Evolutionary conservation across 2,797 vertebrate species (phyloP).

Genomic region (Varecia variegata): DNA sequence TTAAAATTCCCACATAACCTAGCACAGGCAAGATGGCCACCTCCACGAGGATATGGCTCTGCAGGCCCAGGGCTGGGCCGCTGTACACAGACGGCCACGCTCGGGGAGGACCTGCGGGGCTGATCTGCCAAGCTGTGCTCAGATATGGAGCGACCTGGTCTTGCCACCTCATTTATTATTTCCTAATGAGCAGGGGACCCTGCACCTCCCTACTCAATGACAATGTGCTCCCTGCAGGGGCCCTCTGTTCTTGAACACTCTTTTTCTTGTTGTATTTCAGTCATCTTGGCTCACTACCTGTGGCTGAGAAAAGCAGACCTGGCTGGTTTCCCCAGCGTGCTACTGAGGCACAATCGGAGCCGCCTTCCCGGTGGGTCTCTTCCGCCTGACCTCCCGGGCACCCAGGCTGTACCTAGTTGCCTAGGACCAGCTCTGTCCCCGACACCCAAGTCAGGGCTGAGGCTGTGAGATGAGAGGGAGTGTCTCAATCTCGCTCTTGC

Average conservation of each 20-base stretch:
- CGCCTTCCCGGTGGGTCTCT: not conserved
- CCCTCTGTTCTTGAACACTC: slow-evolving; percentile 44
- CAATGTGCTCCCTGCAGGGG: not conserved
- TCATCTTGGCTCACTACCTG: slow-evolving; percentile 28
- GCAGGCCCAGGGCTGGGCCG: no score
- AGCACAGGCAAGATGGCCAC: rapidly evolving
- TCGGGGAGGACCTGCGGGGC: not conserved
- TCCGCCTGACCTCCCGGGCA: not conserved
- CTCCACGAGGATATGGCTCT: not conserved
- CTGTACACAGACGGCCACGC: not conserved
- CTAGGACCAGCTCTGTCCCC: slow-evolving; percentile 31
- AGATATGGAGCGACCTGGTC: not conserved
- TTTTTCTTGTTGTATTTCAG: not conserved
- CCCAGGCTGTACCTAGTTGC: not conserved
- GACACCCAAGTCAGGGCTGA: not conserved
- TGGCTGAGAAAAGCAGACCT: slow-evolving; percentile 55
- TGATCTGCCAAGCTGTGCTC: not conserved
- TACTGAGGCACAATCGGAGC: slow-evolving; percentile 41
- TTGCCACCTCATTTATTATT: not conserved
- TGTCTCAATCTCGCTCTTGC: not conserved
- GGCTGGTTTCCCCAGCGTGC: not conserved
- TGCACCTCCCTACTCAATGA: not conserved
- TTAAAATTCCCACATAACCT: not conserved
- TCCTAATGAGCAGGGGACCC: not conserved
- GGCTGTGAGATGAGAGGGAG: slow-evolving; percentile 35